phyloP scores from a whole-genome alignment of 2,113 vertebrate genomes.

The Deroptyus accipitrinus region DNA sequence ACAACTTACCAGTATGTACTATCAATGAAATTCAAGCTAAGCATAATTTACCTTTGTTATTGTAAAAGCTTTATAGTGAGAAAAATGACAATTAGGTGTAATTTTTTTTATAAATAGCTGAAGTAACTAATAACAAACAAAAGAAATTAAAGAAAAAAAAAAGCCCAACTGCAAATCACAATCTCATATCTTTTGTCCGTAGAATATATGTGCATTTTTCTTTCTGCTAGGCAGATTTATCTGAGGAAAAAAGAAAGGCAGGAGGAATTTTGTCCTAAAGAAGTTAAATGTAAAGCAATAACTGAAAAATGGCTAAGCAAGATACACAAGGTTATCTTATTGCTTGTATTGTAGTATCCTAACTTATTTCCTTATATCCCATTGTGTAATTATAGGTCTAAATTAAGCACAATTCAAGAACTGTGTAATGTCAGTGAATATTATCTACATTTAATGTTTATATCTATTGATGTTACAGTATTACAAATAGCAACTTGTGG shows the following conservation, averaged over 20 bases:
- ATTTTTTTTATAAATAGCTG: neutral
- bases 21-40: neutral
- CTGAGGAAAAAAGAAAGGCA: neutral
- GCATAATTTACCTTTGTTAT: neutral
- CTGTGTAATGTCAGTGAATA: neutral
- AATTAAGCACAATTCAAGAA: neutral
- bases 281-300: neutral
- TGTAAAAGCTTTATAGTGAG: neutral
- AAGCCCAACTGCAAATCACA: neutral
- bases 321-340: neutral
- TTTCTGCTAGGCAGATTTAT: neutral
- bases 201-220: neutral
- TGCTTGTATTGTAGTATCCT: neutral
- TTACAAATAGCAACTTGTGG: neutral
- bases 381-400: neutral
- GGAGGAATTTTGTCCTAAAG: neutral
- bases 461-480: neutral
- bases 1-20: neutral
- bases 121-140: neutral
- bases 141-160: neutral
- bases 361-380: neutral
- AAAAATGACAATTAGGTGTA: neutral
- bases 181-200: neutral
- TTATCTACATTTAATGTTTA: neutral
- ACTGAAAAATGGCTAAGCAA: neutral